Percentiles rank a stretch among this genome's conserved stretches.
phyloP scores from a whole-genome alignment of 2,797 vertebrate species.

The Propithecus deckenii region DNA sequence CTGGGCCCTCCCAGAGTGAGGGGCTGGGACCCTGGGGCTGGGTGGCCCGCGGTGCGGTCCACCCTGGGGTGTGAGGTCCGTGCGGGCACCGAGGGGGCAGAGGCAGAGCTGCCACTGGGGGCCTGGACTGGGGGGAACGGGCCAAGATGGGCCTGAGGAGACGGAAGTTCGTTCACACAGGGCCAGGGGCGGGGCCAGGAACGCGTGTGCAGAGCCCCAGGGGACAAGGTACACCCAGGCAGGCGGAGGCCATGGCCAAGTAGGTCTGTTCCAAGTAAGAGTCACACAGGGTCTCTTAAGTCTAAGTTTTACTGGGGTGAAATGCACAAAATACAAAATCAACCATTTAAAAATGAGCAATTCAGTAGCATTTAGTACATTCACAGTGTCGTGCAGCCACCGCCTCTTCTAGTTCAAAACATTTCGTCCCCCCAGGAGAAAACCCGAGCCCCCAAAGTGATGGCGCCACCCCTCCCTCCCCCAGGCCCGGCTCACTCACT shows the following conservation, averaged over 20 bases:
- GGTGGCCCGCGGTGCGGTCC: no score
- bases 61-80: not conserved
- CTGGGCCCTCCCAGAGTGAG: not conserved
- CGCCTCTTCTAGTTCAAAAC: not conserved
- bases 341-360: not conserved
- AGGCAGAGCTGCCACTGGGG: not conserved
- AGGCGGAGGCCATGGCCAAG: not conserved
- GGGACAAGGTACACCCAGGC: no score
- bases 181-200: not conserved
- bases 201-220: not conserved
- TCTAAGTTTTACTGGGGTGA: not conserved
- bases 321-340: not conserved
- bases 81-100: not conserved
- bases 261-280: not conserved
- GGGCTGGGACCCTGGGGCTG: not conserved
- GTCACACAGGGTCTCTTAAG: not conserved
- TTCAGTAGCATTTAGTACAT: not conserved
- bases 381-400: not conserved
- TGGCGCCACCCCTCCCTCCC: not conserved
- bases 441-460: not conserved
- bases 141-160: not conserved
- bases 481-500: not conserved
- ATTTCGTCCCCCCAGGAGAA: not conserved
- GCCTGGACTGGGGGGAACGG: not conserved
- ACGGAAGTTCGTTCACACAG: not conserved